Evolutionary conservation across 2,888 invertebrate genomes (phyloP).

Genomic region (Serripes groenlandicus): DNA sequence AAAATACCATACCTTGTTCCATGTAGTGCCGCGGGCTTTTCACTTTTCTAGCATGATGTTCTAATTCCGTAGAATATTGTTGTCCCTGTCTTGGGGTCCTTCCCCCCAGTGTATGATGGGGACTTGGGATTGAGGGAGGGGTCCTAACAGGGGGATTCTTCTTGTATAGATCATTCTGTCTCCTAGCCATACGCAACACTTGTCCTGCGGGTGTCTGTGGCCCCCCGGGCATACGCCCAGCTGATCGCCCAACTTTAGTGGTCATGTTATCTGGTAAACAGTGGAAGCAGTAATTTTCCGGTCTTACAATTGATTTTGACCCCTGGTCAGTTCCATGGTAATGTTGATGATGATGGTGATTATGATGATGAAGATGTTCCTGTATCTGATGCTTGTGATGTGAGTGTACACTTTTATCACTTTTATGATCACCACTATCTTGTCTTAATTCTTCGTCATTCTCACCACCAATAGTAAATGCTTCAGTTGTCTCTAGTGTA

Average conservation of each 20-base stretch:
- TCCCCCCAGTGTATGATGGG: conserved; percentile 63
- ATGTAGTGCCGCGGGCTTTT: conserved; percentile 80
- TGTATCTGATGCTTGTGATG: not conserved
- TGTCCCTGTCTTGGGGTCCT: conserved; percentile 71
- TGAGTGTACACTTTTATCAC: conserved; percentile 1
- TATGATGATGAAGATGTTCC: conserved; percentile 8
- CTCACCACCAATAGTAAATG: not conserved
- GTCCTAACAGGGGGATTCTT: conserved; percentile 77
- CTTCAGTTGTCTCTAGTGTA: conserved; percentile 1
- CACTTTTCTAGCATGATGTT: conserved; percentile 80
- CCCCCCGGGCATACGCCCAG: conserved; percentile 77
- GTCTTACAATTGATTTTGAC: conserved; percentile 67
- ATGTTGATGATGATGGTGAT: conserved; percentile 26
- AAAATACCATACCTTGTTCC: conserved; percentile 80
- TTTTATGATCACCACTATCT: not conserved
- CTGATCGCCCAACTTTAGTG: conserved; percentile 76
- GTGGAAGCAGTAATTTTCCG: conserved; percentile 73
- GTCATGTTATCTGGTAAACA: conserved; percentile 71
- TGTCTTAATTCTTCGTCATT: not conserved
- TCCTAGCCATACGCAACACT: conserved; percentile 74
- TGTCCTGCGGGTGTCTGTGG: conserved; percentile 70
- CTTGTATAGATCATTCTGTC: conserved; percentile 73
- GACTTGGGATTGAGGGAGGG: conserved; percentile 83
- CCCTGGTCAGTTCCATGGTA: conserved; percentile 31
- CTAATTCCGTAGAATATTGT: conserved; percentile 77